Evolutionary conservation across 2,113 vertebrate genomes (phyloP).

Genomic region (Otis tarda): DNA sequence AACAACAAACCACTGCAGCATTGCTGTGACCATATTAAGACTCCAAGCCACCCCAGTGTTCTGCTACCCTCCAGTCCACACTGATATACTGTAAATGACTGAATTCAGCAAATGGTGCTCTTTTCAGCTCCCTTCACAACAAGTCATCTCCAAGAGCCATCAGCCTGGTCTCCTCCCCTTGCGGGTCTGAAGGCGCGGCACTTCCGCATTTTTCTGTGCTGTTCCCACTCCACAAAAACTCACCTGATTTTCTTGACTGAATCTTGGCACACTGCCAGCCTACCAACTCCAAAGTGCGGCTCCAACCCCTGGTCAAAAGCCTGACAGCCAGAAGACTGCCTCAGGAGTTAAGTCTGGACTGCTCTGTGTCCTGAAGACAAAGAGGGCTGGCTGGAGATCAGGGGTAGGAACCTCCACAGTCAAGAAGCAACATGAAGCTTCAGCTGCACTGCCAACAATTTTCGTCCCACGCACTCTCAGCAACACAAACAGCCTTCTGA

Average conservation of each 20-base stretch:
- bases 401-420: not conserved
- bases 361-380: not conserved
- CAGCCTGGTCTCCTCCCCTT: not conserved
- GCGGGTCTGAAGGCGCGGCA: not conserved
- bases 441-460: not conserved
- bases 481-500: not conserved
- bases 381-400: not conserved
- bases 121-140: not conserved
- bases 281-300: not conserved
- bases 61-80: not conserved
- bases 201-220: not conserved
- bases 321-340: not conserved
- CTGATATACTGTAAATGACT: not conserved
- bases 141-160: not conserved
- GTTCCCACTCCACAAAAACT: not conserved
- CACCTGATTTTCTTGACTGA: not conserved
- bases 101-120: not conserved
- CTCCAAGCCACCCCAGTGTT: not conserved
- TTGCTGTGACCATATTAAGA: not conserved
- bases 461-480: not conserved
- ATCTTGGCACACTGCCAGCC: slow-evolving; percentile 11
- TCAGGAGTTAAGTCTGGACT: not conserved
- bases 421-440: not conserved
- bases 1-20: not conserved
- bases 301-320: not conserved